phyloP scores from a whole-genome alignment of 2,888 invertebrate species.

The Melikaiella ostensackeni region DNA sequence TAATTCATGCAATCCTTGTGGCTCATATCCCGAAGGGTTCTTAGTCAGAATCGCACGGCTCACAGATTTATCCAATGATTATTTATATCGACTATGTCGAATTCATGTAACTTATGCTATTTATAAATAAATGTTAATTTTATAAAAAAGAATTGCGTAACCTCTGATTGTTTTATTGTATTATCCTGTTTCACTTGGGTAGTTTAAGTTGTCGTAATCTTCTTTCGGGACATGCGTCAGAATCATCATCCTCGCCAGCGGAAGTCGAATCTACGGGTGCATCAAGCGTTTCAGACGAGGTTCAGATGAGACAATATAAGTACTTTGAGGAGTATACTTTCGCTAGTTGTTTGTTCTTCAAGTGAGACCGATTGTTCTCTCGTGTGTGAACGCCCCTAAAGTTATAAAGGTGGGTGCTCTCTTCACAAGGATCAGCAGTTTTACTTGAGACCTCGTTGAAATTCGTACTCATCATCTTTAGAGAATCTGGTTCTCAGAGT shows the following conservation, averaged over 20 bases:
- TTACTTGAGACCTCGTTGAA: constrained; percentile 56
- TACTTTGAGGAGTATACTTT: constrained; percentile 65
- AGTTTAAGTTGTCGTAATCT: constrained; percentile 45
- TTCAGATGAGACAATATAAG: constrained; percentile 57
- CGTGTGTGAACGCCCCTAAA: constrained; percentile 68
- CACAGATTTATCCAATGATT: constrained; percentile 66
- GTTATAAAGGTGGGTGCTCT: constrained; percentile 69
- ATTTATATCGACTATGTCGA: constrained; percentile 63
- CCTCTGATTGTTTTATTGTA: constrained; percentile 54
- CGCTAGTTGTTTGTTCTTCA: constrained; percentile 65
- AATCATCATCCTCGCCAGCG: constrained; percentile 47
- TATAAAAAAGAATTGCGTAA: constrained; percentile 46
- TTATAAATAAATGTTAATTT: constrained; percentile 49
- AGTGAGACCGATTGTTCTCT: constrained; percentile 76
- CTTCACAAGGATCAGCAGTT: constrained; percentile 65
- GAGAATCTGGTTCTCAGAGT: neutral
- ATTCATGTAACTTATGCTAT: constrained; percentile 69
- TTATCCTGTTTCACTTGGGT: constrained; percentile 47
- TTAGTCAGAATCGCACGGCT: constrained; percentile 65
- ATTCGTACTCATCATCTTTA: constrained; percentile 27
- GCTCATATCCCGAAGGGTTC: constrained; percentile 56
- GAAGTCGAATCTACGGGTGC: constrained; percentile 66
- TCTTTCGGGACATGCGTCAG: constrained; percentile 42
- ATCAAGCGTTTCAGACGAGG: constrained; percentile 71
- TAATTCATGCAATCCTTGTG: neutral